Evolutionary conservation across 2,113 vertebrate genomes (phyloP).

Genomic region (Lagenorhynchus albirostris): DNA sequence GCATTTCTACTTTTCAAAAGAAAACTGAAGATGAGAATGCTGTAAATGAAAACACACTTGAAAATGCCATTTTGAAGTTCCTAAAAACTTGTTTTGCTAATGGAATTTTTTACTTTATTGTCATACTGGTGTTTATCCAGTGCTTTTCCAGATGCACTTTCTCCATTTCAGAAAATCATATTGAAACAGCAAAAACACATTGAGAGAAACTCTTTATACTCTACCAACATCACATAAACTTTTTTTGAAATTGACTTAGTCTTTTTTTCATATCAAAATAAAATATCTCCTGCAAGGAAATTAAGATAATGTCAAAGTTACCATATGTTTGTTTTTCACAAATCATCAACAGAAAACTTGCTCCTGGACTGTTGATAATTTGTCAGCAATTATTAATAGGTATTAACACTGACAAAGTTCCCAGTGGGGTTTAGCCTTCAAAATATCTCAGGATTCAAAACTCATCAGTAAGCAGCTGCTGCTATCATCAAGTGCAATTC

Average conservation of each 20-base stretch:
- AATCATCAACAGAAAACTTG: not conserved
- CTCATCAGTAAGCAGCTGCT: not conserved
- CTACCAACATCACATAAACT: not conserved
- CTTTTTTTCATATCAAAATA: not conserved
- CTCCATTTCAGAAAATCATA: not conserved
- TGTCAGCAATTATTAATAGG: slow-evolving; percentile 41
- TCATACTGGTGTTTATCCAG: not conserved
- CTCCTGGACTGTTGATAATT: not conserved
- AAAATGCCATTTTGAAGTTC: not conserved
- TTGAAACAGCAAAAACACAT: not conserved
- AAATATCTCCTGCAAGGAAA: not conserved
- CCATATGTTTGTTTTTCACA: not conserved
- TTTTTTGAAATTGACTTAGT: not conserved
- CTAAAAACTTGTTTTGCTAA: not conserved
- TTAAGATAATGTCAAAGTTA: slow-evolving; percentile 6
- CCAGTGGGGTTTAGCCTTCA: not conserved
- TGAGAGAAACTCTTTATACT: not conserved
- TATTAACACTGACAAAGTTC: not conserved
- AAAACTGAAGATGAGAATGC: not conserved
- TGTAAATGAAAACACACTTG: not conserved
- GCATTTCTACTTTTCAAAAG: not conserved
- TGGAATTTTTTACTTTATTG: not conserved
- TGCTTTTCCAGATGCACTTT: not conserved
- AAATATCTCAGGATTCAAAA: not conserved
- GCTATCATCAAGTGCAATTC: not conserved